These are phyloP conservation scores for Corvus cornix DNA, from an alignment of 2,113 vertebrate species.

Conservation along the genomic window DNA sequence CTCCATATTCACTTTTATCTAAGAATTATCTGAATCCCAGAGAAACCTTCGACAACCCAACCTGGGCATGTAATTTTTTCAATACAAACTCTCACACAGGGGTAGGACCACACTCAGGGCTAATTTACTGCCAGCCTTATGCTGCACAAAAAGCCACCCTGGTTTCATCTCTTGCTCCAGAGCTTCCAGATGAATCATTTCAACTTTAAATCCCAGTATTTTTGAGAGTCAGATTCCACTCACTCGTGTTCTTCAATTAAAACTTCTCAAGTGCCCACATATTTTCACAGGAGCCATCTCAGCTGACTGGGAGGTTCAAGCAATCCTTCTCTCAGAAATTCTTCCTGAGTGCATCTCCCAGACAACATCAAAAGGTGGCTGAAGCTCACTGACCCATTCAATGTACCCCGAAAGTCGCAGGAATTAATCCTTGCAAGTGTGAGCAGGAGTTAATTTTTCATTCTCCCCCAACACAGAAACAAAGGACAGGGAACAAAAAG, in stretches of 20 bases:
- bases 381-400: slow-evolving; percentile 76
- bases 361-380: slow-evolving; percentile 70
- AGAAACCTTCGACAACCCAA: not conserved
- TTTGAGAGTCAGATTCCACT: not conserved
- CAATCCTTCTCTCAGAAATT: slow-evolving; percentile 29
- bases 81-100: not conserved
- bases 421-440: slow-evolving; percentile 55
- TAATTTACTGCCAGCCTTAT: not conserved
- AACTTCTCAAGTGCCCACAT: not conserved
- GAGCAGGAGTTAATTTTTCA: slow-evolving; percentile 71
- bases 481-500: slow-evolving; percentile 56
- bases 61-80: not conserved
- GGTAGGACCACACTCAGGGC: not conserved
- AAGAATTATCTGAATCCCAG: not conserved
- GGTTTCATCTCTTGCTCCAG: not conserved
- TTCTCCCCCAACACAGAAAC: slow-evolving; percentile 37
- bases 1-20: not conserved
- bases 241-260: not conserved
- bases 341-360: slow-evolving; percentile 64
- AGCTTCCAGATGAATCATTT: not conserved
- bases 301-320: slow-evolving; percentile 28
- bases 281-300: not conserved
- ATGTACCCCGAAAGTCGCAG: slow-evolving; percentile 54
- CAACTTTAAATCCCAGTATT: not conserved
- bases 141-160: not conserved